Percentiles rank a stretch among this genome's conserved stretches.
These are phyloP conservation scores for Siderastrea siderea DNA, from an alignment of 92 coral and sea anemone species.

Conservation along the genomic window DNA sequence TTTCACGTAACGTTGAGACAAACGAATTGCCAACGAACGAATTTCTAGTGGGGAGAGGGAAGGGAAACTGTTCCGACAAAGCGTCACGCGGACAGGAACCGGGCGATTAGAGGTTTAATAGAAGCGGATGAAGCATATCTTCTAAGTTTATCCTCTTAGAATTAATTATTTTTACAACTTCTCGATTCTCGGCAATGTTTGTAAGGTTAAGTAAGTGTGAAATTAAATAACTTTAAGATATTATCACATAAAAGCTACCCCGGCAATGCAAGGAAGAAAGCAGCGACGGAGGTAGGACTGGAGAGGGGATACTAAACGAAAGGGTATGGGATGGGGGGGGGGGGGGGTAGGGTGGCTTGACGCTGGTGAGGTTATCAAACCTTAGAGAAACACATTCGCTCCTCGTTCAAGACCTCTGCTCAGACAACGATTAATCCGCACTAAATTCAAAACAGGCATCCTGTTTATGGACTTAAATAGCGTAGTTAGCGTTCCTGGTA, in stretches of 20 bases:
- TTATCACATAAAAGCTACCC: neutral
- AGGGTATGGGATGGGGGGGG: neutral
- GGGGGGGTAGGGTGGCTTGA: too few relatives aligned
- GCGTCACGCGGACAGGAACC: neutral
- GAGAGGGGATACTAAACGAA: neutral
- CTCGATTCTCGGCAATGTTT: neutral
- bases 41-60: neutral
- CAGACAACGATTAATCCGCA: neutral
- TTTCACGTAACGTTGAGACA: too few relatives aligned
- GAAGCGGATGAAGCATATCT: constrained; percentile 7
- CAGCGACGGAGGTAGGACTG: neutral
- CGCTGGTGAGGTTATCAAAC: neutral
- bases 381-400: neutral
- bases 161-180: neutral
- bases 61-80: neutral
- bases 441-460: neutral
- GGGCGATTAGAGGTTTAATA: neutral
- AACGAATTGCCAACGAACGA: neutral
- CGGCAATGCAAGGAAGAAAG: neutral
- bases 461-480: neutral
- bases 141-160: neutral
- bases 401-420: neutral
- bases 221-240: neutral
- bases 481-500: neutral
- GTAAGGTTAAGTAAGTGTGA: neutral